Conservation (phyloP, 2,888 invertebrate genomes). For the Abrostola triplasia region DNA sequence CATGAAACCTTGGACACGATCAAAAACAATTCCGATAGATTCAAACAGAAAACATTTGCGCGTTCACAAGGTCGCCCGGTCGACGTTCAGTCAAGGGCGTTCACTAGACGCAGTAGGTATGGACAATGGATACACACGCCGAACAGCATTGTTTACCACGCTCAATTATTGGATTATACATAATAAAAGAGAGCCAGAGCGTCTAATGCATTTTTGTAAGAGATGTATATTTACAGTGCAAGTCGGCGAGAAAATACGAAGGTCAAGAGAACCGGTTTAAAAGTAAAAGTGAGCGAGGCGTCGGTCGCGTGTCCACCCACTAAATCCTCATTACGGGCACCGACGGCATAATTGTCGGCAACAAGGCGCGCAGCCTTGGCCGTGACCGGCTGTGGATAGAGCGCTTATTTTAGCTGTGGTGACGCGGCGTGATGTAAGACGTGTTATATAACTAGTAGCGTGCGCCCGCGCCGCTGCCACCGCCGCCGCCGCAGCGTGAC, state of each 20-base stretch:
- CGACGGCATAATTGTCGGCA: conserved; percentile 81
- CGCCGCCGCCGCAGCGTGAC: conserved; percentile 66
- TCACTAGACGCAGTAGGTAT: conserved; percentile 78
- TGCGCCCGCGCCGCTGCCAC: conserved; percentile 72
- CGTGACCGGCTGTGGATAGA: conserved; percentile 85
- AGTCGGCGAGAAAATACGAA: conserved; percentile 65
- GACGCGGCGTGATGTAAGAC: conserved; percentile 84
- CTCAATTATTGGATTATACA: conserved; percentile 46
- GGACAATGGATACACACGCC: conserved; percentile 60
- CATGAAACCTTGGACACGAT: conserved; percentile 60
- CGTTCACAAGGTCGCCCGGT: conserved; percentile 84
- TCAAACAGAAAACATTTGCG: conserved; percentile 82
- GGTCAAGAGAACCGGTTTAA: conserved; percentile 83
- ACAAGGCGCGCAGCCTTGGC: conserved; percentile 85
- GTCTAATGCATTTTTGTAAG: conserved; percentile 48
- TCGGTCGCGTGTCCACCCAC: conserved; percentile 84
- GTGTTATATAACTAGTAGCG: conserved; percentile 79
- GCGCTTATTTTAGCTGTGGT: conserved; percentile 85
- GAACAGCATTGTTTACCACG: conserved; percentile 68
- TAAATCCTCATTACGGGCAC: conserved; percentile 84
- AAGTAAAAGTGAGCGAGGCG: conserved; percentile 83
- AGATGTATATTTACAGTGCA: conserved; percentile 41
- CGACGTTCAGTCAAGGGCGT: conserved; percentile 86
- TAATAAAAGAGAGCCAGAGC: conserved; percentile 30
- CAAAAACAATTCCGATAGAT: conserved; percentile 77